These are phyloP conservation scores for Octopus bimaculoides DNA, from an alignment of 1,140 invertebrate genomes.

Conservation along the genomic window DNA sequence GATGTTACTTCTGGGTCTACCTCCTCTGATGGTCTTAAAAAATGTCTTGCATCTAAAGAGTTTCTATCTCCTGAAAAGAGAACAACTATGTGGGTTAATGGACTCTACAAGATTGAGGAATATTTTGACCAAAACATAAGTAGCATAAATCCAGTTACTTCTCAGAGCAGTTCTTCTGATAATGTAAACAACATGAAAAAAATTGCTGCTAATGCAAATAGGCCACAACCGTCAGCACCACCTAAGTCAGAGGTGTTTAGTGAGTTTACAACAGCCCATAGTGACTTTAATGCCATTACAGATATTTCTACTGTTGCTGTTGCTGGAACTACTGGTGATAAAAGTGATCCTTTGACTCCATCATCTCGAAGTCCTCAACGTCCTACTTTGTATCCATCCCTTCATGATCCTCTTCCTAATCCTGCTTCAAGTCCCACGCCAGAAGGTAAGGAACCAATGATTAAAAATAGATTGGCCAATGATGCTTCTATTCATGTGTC, in stretches of 20 bases:
- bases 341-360: not conserved
- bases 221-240: not conserved
- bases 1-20: not conserved
- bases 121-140: not conserved
- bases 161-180: not conserved
- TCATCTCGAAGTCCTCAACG: not conserved
- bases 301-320: slow-evolving; percentile 5
- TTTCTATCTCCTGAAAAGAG: not conserved
- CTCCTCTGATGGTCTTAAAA: not conserved
- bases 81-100: not conserved
- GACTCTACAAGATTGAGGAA: not conserved
- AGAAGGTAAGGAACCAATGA: not conserved
- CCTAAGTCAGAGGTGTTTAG: not conserved
- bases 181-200: not conserved
- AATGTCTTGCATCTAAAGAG: not conserved
- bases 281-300: not conserved
- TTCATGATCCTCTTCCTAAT: not conserved
- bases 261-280: not conserved
- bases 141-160: not conserved
- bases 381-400: slow-evolving; percentile 2
- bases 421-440: not conserved
- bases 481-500: not conserved
- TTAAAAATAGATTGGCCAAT: not conserved
- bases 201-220: not conserved
- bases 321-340: not conserved